Conservation (phyloP, 2,113 vertebrate genomes). For the Camelus dromedarius region DNA sequence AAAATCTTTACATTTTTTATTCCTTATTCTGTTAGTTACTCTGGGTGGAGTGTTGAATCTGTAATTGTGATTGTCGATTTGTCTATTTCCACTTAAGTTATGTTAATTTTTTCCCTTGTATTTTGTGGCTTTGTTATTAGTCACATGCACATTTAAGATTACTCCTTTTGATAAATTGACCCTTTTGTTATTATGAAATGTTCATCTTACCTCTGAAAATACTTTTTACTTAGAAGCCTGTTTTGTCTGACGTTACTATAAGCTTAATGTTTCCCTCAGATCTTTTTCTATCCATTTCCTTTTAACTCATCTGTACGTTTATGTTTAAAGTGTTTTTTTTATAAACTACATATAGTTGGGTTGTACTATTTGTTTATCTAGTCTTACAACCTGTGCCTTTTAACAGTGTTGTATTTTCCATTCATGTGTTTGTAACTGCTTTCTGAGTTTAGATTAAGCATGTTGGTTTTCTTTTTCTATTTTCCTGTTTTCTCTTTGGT, state of each 20-base stretch:
- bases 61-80: background rate
- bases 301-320: background rate
- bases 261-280: background rate
- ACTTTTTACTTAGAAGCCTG: background rate
- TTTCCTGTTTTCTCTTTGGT: background rate
- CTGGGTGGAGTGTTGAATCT: background rate
- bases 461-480: background rate
- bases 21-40: background rate
- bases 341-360: background rate
- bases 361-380: background rate
- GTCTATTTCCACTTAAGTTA: background rate
- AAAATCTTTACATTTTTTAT: background rate
- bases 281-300: background rate
- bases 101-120: background rate
- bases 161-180: background rate
- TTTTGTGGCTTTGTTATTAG: background rate
- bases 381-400: background rate
- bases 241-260: background rate
- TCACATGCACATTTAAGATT: background rate
- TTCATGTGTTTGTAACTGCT: background rate
- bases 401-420: background rate
- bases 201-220: background rate
- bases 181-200: background rate
- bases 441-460: background rate
- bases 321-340: background rate